Conservation (phyloP, 1,140 invertebrate genomes). For the Tigriopus japonicus region DNA sequence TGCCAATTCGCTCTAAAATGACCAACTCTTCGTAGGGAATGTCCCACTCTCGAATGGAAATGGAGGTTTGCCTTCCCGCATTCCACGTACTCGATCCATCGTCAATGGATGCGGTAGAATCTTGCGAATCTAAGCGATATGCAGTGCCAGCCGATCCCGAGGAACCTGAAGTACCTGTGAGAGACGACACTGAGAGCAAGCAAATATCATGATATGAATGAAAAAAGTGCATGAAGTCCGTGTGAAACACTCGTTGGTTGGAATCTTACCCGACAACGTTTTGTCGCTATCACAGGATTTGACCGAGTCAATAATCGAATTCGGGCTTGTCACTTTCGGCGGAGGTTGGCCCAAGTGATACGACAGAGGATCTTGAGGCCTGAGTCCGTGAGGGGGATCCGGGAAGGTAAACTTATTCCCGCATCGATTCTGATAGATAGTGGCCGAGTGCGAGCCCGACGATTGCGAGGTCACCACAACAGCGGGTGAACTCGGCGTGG, state of each 20-base stretch:
- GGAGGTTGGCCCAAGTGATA: not conserved
- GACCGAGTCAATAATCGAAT: conserved; percentile 11
- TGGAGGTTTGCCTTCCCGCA: conserved; percentile 12
- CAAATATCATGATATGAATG: no score
- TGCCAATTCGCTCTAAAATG: conserved; percentile 67
- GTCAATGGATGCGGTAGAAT: conserved; percentile 10
- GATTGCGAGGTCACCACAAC: conserved; percentile 15
- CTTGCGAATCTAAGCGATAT: conserved; percentile 10
- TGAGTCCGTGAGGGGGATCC: not conserved
- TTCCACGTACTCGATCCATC: conserved; percentile 9
- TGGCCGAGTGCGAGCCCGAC: conserved; percentile 2
- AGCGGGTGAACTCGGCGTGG: conserved; percentile 65
- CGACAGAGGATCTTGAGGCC: not conserved
- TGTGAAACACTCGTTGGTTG: no score
- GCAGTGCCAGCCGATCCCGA: conserved; percentile 10
- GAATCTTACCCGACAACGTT: conserved; percentile 7
- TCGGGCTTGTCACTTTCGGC: conserved; percentile 5
- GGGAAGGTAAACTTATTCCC: conserved; percentile 3
- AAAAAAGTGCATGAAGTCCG: no score
- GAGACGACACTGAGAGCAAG: no score
- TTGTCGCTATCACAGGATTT: conserved; percentile 14
- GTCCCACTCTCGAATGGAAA: conserved; percentile 91
- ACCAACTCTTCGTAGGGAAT: conserved; percentile 85
- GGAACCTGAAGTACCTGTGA: conserved; percentile 7
- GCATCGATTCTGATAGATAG: not conserved